These are phyloP conservation scores for Theretra japonica DNA, from an alignment of 2,888 invertebrate species.

Conservation along the genomic window DNA sequence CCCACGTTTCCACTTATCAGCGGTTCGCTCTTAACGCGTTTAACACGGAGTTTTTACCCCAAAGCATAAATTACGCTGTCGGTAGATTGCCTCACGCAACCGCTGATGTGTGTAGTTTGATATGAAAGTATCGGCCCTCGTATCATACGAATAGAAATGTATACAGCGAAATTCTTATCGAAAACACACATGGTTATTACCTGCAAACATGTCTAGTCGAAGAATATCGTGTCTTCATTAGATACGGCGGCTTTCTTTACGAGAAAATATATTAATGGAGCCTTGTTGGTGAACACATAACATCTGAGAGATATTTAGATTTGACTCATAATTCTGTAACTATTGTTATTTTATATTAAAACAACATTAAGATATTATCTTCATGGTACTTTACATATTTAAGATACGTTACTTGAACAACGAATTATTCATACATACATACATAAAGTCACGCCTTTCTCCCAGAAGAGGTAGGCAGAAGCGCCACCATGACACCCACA, in stretches of 20 bases:
- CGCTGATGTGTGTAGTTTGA: constrained; percentile 41
- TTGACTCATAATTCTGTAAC: too few relatives aligned
- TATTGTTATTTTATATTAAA: too few relatives aligned
- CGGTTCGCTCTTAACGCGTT: constrained; percentile 20
- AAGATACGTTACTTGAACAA: too few relatives aligned
- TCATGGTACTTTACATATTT: background rate
- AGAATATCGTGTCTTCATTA: background rate
- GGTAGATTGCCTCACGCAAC: constrained; percentile 53
- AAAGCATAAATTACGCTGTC: constrained; percentile 51
- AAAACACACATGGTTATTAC: constrained; percentile 37
- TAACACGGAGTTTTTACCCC: constrained; percentile 32
- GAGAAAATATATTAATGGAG: background rate
- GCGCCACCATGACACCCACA: too few relatives aligned
- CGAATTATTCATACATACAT: too few relatives aligned
- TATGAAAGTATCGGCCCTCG: constrained; percentile 30
- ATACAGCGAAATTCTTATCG: constrained; percentile 35
- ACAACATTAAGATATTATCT: too few relatives aligned
- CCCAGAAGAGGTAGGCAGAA: too few relatives aligned
- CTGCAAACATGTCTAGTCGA: too few relatives aligned
- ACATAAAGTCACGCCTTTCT: too few relatives aligned
- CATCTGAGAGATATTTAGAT: too few relatives aligned
- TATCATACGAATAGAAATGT: constrained; percentile 43
- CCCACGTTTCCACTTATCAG: constrained; percentile 19
- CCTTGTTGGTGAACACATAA: too few relatives aligned
- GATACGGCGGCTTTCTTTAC: background rate